Conservation (phyloP, 2,113 vertebrate genomes). For the Tyto alba region DNA sequence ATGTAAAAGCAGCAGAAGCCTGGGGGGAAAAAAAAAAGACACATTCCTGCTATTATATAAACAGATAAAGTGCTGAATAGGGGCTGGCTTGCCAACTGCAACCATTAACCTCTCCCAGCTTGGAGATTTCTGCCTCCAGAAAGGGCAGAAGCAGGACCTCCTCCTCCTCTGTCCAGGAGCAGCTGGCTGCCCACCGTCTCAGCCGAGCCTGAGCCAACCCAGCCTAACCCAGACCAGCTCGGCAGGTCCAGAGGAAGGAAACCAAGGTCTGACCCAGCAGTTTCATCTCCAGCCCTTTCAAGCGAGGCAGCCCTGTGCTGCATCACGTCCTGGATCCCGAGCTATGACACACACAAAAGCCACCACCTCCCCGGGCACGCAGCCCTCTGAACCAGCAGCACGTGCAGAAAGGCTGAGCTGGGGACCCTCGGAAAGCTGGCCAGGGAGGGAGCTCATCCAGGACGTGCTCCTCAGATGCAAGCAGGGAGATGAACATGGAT, state of each 20-base stretch:
- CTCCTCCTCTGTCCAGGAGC: background rate
- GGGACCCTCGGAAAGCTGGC: background rate
- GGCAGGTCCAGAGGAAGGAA: background rate
- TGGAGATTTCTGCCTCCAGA: background rate
- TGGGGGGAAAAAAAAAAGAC: background rate
- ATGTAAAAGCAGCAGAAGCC: background rate
- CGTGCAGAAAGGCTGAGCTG: background rate
- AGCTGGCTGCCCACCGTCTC: background rate
- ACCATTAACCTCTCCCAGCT: background rate
- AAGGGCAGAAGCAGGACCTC: background rate
- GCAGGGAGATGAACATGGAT: fast-evolving
- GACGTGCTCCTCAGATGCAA: background rate
- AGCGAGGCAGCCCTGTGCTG: background rate
- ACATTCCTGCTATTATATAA: background rate
- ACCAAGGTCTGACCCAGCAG: background rate
- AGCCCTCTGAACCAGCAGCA: background rate
- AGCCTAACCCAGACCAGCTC: background rate
- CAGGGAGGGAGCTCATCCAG: background rate
- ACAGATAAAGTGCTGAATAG: background rate
- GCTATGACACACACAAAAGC: fast-evolving
- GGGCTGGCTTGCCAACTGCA: background rate
- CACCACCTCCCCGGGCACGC: fast-evolving
- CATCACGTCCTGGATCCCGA: background rate
- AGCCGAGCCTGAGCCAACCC: background rate
- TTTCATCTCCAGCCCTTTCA: background rate